phyloP scores from a whole-genome alignment of 2,113 vertebrate species.

The Protobothrops flavoviridis region DNA sequence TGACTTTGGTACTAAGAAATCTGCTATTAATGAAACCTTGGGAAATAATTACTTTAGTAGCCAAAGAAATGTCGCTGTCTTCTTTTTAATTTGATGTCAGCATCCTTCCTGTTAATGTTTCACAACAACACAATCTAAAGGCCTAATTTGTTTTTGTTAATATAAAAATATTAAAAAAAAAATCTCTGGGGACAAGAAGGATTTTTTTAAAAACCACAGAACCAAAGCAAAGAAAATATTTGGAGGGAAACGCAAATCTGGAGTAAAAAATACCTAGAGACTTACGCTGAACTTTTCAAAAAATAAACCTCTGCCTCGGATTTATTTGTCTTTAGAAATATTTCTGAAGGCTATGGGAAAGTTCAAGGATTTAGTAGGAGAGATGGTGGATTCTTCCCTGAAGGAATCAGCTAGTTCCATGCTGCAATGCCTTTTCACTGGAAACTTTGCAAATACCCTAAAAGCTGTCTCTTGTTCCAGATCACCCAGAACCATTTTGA shows the following conservation, averaged over 20 bases:
- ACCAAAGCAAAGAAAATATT: conserved; percentile 45
- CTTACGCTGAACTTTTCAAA: conserved; percentile 31
- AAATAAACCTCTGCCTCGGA: conserved; percentile 34
- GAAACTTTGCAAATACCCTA: not conserved
- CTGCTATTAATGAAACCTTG: conserved; percentile 67
- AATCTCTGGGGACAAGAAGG: conserved; percentile 27
- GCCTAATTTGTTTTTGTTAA: conserved; percentile 16
- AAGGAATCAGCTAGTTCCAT: not conserved
- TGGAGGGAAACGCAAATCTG: conserved; percentile 42
- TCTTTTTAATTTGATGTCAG: conserved; percentile 64
- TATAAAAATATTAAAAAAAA: conserved; percentile 15
- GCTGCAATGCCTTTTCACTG: not conserved
- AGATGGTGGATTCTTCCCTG: not conserved
- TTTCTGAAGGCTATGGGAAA: not conserved
- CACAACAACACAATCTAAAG: conserved; percentile 16
- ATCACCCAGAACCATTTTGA: too few relatives aligned
- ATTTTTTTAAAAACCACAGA: conserved; percentile 20
- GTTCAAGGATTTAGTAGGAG: not conserved
- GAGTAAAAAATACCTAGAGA: not conserved
- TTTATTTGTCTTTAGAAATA: conserved; percentile 28
- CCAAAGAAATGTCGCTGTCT: conserved; percentile 42
- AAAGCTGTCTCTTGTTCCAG: too few relatives aligned
- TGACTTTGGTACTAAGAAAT: conserved; percentile 65
- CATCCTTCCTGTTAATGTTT: conserved; percentile 52
- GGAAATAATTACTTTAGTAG: conserved; percentile 63